phyloP scores from a whole-genome alignment of 2,113 vertebrate species.

The Rutilus rutilus region DNA sequence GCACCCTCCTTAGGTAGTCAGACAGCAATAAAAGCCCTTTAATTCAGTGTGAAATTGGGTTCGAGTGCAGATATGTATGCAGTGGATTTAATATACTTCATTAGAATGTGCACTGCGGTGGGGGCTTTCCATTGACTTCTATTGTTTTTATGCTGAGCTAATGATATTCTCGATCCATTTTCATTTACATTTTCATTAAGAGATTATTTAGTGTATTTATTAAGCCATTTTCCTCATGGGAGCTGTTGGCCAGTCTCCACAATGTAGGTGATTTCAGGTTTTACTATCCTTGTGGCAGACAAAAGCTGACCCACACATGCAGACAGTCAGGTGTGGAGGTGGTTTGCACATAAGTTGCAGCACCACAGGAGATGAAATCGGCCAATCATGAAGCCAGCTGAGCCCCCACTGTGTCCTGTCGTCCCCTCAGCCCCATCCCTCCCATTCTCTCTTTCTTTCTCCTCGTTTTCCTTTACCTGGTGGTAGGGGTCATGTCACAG shows the following conservation, averaged over 20 bases:
- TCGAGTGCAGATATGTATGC: constrained; percentile 26
- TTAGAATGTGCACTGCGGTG: neutral
- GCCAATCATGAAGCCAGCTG: constrained; percentile 29
- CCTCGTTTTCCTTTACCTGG: constrained; percentile 21
- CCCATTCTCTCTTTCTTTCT: constrained; percentile 14
- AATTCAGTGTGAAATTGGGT: constrained; percentile 57
- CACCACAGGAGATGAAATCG: constrained; percentile 55
- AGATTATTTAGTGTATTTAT: neutral
- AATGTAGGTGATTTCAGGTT: constrained; percentile 9
- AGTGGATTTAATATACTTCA: constrained; percentile 30
- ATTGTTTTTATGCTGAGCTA: neutral
- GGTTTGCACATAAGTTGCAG: constrained; percentile 51
- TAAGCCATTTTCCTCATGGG: neutral
- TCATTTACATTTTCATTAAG: constrained; percentile 4
- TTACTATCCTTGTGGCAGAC: constrained; percentile 18
- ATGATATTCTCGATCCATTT: constrained; percentile 1
- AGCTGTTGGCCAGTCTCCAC: constrained; percentile 1
- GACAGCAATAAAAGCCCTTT: constrained; percentile 40
- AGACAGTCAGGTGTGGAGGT: constrained; percentile 22
- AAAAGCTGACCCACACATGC: constrained; percentile 1
- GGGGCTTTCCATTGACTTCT: neutral
- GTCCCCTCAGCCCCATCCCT: neutral
- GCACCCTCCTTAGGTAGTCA: neutral
- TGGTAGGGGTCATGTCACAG: constrained; percentile 28
- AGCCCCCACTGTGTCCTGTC: constrained; percentile 18